Percentiles rank a stretch among this genome's conserved stretches.
Conservation (phyloP, 2,888 invertebrate genomes). For the Entomobrya multifasciata region DNA sequence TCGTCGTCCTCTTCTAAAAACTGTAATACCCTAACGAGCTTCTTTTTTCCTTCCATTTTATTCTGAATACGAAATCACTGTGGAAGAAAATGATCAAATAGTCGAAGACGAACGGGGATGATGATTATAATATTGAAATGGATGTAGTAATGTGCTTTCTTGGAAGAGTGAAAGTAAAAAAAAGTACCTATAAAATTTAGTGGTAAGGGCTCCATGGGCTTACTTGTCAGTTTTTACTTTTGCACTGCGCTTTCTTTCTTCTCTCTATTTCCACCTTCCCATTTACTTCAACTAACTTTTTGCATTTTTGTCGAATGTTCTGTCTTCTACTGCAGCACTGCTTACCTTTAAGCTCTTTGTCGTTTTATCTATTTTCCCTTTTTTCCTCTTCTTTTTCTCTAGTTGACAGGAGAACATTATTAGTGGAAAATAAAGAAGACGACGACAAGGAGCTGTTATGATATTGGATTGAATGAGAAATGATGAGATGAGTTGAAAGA, state of each 20-base stretch:
- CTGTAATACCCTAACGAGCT: not conserved
- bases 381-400: not conserved
- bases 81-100: conserved; percentile 30
- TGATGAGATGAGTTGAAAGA: conserved; percentile 32
- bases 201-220: conserved; percentile 9
- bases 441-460: conserved; percentile 18
- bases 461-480: conserved; percentile 60
- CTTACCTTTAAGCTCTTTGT: conserved; percentile 30
- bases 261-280: conserved; percentile 19
- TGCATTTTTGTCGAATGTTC: conserved; percentile 19
- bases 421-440: conserved; percentile 20
- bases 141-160: not conserved
- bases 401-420: conserved; percentile 37
- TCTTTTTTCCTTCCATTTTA: conserved; percentile 1
- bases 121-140: conserved; percentile 19
- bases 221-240: conserved; percentile 18
- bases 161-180: not conserved
- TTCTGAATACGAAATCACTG: conserved; percentile 23
- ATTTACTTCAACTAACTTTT: conserved; percentile 15
- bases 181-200: conserved; percentile 21
- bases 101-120: not conserved
- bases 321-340: not conserved
- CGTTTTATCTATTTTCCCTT: not conserved
- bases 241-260: conserved; percentile 3
- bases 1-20: not conserved